Conservation (phyloP, 2,113 vertebrate species). For the Kryptolebias marmoratus region DNA sequence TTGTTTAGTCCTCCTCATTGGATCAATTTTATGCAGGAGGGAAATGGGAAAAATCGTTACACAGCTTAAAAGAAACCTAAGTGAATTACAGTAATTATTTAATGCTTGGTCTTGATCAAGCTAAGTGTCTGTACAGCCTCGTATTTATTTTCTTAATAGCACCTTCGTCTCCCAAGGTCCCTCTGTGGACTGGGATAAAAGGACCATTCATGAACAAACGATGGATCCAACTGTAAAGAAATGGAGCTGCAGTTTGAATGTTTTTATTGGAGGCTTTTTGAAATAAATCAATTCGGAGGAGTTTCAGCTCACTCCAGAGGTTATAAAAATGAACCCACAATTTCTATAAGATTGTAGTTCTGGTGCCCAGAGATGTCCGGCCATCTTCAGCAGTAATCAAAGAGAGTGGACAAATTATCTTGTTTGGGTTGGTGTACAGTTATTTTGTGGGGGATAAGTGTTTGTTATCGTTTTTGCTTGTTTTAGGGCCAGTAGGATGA, state of each 20-base stretch:
- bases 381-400: conserved; percentile 41
- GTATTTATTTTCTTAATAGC: conserved; percentile 76
- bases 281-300: conserved; percentile 6
- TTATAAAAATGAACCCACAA: conserved; percentile 10
- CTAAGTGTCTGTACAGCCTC: conserved; percentile 71
- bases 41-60: conserved; percentile 72
- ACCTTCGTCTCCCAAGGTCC: conserved; percentile 68
- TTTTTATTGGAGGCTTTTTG: conserved; percentile 7
- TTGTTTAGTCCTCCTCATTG: conserved; percentile 73
- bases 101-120: conserved; percentile 78
- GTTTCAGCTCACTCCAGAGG: neutral
- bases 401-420: conserved; percentile 30
- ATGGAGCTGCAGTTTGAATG: neutral
- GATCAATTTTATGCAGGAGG: conserved; percentile 72
- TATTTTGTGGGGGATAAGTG: neutral
- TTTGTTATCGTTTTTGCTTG: conserved; percentile 2
- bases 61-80: conserved; percentile 75
- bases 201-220: conserved; percentile 52
- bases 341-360: conserved; percentile 9
- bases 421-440: conserved; percentile 21
- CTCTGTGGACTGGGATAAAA: conserved; percentile 60
- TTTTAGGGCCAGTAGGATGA: conserved; percentile 9
- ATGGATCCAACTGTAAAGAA: conserved; percentile 25
- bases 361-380: neutral
- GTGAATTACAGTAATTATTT: conserved; percentile 81